These are phyloP conservation scores for Habroteleia sp. DNA, from an alignment of 2,888 invertebrate genomes.

Conservation along the genomic window DNA sequence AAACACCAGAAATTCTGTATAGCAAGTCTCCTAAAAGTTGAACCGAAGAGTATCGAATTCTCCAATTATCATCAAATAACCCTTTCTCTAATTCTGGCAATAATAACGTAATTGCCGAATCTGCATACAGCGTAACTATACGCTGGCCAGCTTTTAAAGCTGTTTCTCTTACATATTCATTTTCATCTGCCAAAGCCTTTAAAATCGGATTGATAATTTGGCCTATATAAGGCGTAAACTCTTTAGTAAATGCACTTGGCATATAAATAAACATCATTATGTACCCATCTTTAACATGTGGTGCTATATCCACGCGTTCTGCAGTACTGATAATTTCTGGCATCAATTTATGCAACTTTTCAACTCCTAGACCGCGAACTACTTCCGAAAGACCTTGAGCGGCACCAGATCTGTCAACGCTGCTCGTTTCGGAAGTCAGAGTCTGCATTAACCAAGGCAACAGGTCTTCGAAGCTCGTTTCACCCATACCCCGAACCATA, in stretches of 20 bases:
- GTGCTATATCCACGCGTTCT: slow-evolving; percentile 94
- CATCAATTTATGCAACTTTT: slow-evolving; percentile 97
- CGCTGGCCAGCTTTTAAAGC: slow-evolving; percentile 97
- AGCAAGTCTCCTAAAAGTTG: slow-evolving; percentile 97
- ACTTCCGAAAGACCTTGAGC: slow-evolving; percentile 99
- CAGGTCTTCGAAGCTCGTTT: slow-evolving; percentile 96
- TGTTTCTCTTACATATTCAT: slow-evolving; percentile 98
- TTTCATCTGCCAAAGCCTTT: slow-evolving; percentile 98
- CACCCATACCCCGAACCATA: slow-evolving; percentile 98
- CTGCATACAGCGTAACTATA: slow-evolving; percentile 97
- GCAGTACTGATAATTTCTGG: slow-evolving; percentile 97
- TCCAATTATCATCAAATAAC: slow-evolving; percentile 99
- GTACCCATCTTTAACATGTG: slow-evolving; percentile 99
- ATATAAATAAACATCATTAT: slow-evolving; percentile 99
- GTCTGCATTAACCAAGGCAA: slow-evolving; percentile 99
- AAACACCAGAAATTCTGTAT: slow-evolving; percentile 97
- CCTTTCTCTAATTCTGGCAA: slow-evolving; percentile 97
- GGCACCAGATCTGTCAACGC: slow-evolving; percentile 97
- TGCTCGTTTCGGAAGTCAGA: slow-evolving; percentile 95
- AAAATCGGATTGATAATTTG: slow-evolving; percentile 98
- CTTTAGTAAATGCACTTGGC: slow-evolving; percentile 97
- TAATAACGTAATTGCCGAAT: slow-evolving; percentile 94
- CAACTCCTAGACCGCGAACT: slow-evolving; percentile 96
- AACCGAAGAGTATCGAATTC: slow-evolving; percentile 95
- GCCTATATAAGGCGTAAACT: slow-evolving; percentile 97